phyloP scores from a whole-genome alignment of 64 coral and sea anemone species.

The Orbicella faveolata region DNA sequence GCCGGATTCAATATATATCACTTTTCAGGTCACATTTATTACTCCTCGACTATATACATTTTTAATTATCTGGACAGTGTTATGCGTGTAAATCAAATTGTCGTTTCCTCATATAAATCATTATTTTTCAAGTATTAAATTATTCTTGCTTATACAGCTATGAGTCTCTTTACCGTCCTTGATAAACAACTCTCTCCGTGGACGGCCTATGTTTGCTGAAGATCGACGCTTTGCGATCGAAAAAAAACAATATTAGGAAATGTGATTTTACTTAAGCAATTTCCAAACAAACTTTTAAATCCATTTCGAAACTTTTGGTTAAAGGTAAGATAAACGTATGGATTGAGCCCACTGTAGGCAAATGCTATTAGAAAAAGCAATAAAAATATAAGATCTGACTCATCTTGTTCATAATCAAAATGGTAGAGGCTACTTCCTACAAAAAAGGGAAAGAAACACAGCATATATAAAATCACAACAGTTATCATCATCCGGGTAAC shows the following conservation, averaged over 20 bases:
- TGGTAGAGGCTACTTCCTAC: background rate
- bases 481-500: slow-evolving; percentile 23
- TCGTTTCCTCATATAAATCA: no score
- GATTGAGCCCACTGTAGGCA: background rate
- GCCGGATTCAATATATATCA: no score
- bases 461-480: background rate
- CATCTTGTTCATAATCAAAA: background rate
- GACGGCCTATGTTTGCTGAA: background rate
- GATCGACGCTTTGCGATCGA: background rate
- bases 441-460: background rate
- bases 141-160: no score
- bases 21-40: no score
- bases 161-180: no score
- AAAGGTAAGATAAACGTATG: background rate
- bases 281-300: background rate
- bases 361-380: background rate
- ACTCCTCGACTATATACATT: no score
- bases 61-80: no score
- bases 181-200: no score
- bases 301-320: background rate
- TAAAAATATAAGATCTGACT: background rate
- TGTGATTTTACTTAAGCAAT: background rate
- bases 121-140: no score
- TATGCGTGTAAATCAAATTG: no score
- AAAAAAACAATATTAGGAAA: background rate